A percentile compares a stretch with the other conserved stretches of the same genome.
phyloP scores from a whole-genome alignment of 1,140 invertebrate genomes.

The Conopomorpha cramerella region DNA sequence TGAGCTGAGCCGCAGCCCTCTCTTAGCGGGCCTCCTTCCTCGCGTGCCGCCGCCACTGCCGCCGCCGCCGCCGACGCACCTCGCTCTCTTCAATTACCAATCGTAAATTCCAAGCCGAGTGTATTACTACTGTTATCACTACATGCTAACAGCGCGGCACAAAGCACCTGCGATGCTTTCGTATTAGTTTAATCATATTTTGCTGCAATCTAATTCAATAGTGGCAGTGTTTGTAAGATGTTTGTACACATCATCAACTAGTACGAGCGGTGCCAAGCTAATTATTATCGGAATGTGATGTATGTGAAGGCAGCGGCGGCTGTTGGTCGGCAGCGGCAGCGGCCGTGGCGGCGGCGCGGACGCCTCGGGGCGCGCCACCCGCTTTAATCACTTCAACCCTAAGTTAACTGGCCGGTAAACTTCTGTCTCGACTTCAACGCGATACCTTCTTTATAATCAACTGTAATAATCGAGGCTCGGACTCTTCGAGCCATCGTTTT shows the following conservation, averaged over 20 bases:
- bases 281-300: constrained; percentile 58
- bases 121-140: constrained; percentile 31
- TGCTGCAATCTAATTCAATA: constrained; percentile 11
- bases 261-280: constrained; percentile 35
- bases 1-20: no score
- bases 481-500: no score
- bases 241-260: no score
- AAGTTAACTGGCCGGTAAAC: constrained; percentile 10
- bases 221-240: no score
- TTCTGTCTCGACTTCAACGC: no score
- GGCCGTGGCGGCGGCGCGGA: constrained; percentile 18
- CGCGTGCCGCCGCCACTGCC: constrained; percentile 19
- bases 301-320: constrained; percentile 23
- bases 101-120: constrained; percentile 46
- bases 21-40: constrained; percentile 29
- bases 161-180: constrained; percentile 7
- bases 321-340: no score
- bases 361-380: constrained; percentile 25
- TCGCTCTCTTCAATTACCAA: constrained; percentile 51
- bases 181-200: constrained; percentile 8
- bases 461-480: no score
- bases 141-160: no score
- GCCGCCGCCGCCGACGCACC: constrained; percentile 22
- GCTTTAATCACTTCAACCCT: constrained; percentile 47
- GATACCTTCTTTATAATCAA: no score